phyloP scores from a whole-genome alignment of 2,797 vertebrate genomes.

The Rhynchonycteris naso region DNA sequence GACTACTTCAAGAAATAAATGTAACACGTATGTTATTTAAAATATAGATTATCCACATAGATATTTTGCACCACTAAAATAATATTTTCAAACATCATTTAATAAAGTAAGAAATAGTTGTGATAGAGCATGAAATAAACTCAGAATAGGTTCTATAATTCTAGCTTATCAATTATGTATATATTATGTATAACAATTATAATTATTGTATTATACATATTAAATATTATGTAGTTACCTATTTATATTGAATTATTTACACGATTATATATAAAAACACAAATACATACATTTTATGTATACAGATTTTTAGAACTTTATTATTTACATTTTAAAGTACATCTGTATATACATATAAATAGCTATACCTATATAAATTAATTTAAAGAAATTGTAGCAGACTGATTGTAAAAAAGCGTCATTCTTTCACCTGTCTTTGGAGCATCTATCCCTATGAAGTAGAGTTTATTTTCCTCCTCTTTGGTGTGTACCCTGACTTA shows the following conservation, averaged over 20 bases:
- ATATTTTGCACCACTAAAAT: neutral
- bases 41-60: neutral
- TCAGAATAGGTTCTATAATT: neutral
- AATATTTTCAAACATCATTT: conserved; percentile 13
- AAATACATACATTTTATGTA: neutral
- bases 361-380: neutral
- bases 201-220: neutral
- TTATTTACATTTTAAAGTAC: neutral
- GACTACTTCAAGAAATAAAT: neutral
- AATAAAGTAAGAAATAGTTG: conserved; percentile 25
- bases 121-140: neutral
- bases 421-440: neutral
- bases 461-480: neutral
- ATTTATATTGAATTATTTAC: conserved; percentile 13
- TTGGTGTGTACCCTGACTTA: neutral
- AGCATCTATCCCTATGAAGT: neutral
- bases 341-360: neutral
- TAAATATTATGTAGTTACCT: neutral
- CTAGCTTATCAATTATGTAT: neutral
- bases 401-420: neutral
- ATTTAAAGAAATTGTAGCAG: neutral
- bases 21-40: neutral
- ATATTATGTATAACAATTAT: neutral
- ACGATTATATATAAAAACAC: neutral
- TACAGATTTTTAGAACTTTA: neutral